Percentiles rank a stretch among this genome's conserved stretches.
Evolutionary conservation across 2,888 invertebrate species (phyloP).

Genomic region (Atethmia centrago): DNA sequence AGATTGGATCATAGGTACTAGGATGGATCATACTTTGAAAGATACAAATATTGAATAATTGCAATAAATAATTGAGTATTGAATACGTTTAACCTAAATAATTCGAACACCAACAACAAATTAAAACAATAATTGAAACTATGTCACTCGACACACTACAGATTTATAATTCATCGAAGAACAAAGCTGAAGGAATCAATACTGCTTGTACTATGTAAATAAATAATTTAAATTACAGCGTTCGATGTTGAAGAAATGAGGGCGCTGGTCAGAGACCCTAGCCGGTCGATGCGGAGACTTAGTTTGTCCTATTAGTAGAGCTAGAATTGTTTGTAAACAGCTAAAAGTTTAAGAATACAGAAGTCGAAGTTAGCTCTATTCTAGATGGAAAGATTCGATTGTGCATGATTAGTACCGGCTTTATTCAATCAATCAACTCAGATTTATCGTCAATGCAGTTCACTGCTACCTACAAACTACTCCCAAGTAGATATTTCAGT

Average conservation of each 20-base stretch:
- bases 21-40: not conserved
- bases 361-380: no score
- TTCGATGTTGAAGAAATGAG: constrained; percentile 31
- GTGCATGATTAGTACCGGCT: no score
- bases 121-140: constrained; percentile 23
- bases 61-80: no score
- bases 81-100: not conserved
- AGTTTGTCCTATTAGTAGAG: constrained; percentile 12
- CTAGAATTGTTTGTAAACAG: not conserved
- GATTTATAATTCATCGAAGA: constrained; percentile 30
- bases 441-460: no score
- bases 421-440: no score
- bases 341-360: constrained; percentile 2
- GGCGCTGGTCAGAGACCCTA: constrained; percentile 55
- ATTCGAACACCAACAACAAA: constrained; percentile 1
- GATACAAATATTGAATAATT: no score
- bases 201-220: constrained; percentile 35
- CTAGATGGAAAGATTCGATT: no score
- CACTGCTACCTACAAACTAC: no score
- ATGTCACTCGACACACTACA: constrained; percentile 16
- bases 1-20: no score
- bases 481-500: no score
- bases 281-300: constrained; percentile 34
- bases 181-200: constrained; percentile 30
- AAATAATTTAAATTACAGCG: constrained; percentile 52